Evolutionary conservation across 2,888 invertebrate species (phyloP).

Genomic region (Drosophila leonis): DNA sequence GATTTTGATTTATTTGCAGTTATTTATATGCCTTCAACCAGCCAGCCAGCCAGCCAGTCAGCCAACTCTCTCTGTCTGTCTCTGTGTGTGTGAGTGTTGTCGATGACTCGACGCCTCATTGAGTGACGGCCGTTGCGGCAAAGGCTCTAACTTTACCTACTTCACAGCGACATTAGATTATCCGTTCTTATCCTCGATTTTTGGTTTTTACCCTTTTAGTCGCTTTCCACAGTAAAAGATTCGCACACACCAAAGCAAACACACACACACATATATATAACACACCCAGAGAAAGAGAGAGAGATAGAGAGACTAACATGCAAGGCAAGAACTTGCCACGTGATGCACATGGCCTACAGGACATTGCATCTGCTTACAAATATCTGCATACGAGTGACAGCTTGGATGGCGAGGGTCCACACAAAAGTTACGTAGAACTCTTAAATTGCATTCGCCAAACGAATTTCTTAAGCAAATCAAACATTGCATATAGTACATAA

Average conservation of each 20-base stretch:
- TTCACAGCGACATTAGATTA: conserved; percentile 82
- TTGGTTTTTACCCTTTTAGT: conserved; percentile 83
- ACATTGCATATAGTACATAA: neutral
- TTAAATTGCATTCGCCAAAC: neutral
- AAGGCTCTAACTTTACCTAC: conserved; percentile 63
- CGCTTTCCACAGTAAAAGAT: conserved; percentile 48
- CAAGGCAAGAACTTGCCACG: conserved; percentile 44
- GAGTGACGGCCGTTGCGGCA: conserved; percentile 51
- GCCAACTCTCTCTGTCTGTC: neutral
- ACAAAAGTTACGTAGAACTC: neutral
- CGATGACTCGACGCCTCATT: conserved; percentile 61
- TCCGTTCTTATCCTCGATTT: conserved; percentile 85
- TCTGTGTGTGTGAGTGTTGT: conserved; percentile 34
- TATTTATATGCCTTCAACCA: conserved; percentile 83
- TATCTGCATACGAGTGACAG: conserved; percentile 57
- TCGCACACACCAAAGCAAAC: conserved; percentile 21
- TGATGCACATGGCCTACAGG: conserved; percentile 70
- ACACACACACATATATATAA: conserved; percentile 13
- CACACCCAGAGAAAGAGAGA: neutral
- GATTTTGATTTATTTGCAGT: conserved; percentile 85
- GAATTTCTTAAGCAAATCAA: neutral
- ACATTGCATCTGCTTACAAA: conserved; percentile 47
- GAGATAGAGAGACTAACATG: neutral
- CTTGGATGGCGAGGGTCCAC: neutral
- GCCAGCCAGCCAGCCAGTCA: conserved; percentile 21